phyloP scores from a whole-genome alignment of 1,140 invertebrate genomes.

The Saccostrea echinata region DNA sequence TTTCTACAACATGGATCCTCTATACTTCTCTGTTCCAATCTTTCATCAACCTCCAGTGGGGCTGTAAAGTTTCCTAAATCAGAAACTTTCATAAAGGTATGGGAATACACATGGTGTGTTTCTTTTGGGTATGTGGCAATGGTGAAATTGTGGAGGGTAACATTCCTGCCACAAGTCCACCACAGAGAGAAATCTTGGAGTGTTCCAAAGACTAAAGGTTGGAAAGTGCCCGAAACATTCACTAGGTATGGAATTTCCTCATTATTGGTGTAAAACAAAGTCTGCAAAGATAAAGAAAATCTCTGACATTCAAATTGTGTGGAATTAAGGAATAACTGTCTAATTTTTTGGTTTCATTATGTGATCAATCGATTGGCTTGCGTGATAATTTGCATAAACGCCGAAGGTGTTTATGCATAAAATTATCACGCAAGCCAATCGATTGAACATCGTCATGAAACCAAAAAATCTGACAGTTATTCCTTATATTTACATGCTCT shows the following conservation, averaged over 20 bases:
- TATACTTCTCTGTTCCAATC: not conserved
- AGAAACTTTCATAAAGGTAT: slow-evolving; percentile 3
- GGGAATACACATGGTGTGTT: slow-evolving; percentile 11
- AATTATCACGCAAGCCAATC: too few species aligned
- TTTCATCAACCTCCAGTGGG: not conserved
- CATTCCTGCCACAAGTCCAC: not conserved
- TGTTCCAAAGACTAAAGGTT: slow-evolving; percentile 7
- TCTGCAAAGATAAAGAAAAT: not conserved
- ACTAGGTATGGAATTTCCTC: not conserved
- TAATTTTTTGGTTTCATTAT: too few species aligned
- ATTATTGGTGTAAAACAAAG: not conserved
- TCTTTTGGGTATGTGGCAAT: not conserved
- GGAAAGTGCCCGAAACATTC: not conserved
- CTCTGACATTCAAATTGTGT: too few species aligned
- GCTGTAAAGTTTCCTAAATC: not conserved
- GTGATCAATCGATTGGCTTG: too few species aligned
- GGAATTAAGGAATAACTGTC: too few species aligned
- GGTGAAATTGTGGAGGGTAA: slow-evolving; percentile 8
- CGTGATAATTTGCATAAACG: too few species aligned
- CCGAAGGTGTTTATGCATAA: too few species aligned
- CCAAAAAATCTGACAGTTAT: too few species aligned
- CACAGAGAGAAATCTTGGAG: not conserved
- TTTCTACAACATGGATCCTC: not conserved
- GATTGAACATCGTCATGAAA: too few species aligned
- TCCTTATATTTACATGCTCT: too few species aligned